Evolutionary conservation across 2,113 vertebrate genomes (phyloP).

Genomic region (Boleophthalmus pectinirostris): DNA sequence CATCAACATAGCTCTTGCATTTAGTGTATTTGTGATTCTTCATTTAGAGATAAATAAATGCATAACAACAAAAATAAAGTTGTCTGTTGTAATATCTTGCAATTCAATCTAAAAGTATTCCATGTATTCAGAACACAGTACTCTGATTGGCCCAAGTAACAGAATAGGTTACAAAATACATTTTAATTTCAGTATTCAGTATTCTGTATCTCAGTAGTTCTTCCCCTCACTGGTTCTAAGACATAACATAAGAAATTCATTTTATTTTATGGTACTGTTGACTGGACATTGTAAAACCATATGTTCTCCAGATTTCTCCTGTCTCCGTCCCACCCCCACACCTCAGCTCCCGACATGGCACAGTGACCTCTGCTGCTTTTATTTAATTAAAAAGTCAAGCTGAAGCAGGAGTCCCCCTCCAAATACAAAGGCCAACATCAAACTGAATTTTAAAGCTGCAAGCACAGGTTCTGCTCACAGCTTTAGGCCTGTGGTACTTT

Average conservation of each 20-base stretch:
- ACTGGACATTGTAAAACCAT: neutral
- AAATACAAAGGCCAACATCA: neutral
- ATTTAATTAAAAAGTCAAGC: conserved; percentile 9
- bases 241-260: neutral
- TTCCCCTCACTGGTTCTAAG: too few relatives aligned
- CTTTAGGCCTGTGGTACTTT: neutral
- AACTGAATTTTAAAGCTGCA: neutral
- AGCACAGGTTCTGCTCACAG: neutral
- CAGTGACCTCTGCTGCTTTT: neutral
- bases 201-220: too few relatives aligned
- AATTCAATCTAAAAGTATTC: too few relatives aligned
- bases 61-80: too few relatives aligned
- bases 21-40: too few relatives aligned
- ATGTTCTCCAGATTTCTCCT: neutral
- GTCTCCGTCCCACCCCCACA: neutral
- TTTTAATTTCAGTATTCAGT: too few relatives aligned
- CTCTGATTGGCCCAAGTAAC: too few relatives aligned
- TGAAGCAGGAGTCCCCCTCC: neutral
- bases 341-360: neutral
- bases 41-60: too few relatives aligned
- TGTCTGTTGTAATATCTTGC: too few relatives aligned
- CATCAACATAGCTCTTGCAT: too few relatives aligned
- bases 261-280: neutral
- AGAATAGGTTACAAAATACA: too few relatives aligned
- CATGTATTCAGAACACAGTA: too few relatives aligned